phyloP scores from a whole-genome alignment of 2,797 vertebrate genomes.

The Novumbra hubbsi region DNA sequence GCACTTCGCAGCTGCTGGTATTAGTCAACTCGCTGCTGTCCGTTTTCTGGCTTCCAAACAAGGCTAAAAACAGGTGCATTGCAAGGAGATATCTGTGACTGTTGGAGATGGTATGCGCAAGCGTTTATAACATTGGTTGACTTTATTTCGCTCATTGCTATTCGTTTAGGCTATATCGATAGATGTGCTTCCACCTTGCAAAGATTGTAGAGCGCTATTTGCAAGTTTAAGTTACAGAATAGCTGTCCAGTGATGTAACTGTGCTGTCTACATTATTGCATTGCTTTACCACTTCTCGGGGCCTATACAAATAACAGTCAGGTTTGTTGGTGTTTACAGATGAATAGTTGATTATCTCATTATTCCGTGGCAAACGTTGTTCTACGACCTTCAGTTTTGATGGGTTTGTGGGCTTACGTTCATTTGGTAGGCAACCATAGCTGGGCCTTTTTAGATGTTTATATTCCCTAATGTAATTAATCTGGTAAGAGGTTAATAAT shows the following conservation, averaged over 20 bases:
- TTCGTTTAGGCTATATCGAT: neutral
- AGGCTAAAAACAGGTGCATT: neutral
- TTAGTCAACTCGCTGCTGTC: neutral
- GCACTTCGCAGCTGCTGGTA: neutral
- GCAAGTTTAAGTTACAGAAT: neutral
- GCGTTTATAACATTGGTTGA: neutral
- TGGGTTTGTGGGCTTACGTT: no score
- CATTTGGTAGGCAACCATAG: no score
- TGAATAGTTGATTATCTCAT: neutral
- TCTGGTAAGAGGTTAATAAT: no score
- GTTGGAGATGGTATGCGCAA: neutral
- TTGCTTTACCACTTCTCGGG: neutral
- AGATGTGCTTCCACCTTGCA: neutral
- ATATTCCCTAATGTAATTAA: no score
- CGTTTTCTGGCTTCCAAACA: neutral
- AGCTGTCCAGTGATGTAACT: neutral
- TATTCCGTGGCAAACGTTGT: neutral
- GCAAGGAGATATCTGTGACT: neutral
- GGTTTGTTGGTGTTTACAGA: neutral
- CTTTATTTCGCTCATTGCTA: neutral
- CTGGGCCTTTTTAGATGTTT: no score
- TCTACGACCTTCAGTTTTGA: neutral
- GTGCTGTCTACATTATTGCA: neutral
- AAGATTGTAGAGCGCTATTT: neutral
- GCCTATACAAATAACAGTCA: neutral